Base-by-base conservation (phyloP, 1,140 invertebrate species). In the Drosophila persimilis region DNA sequence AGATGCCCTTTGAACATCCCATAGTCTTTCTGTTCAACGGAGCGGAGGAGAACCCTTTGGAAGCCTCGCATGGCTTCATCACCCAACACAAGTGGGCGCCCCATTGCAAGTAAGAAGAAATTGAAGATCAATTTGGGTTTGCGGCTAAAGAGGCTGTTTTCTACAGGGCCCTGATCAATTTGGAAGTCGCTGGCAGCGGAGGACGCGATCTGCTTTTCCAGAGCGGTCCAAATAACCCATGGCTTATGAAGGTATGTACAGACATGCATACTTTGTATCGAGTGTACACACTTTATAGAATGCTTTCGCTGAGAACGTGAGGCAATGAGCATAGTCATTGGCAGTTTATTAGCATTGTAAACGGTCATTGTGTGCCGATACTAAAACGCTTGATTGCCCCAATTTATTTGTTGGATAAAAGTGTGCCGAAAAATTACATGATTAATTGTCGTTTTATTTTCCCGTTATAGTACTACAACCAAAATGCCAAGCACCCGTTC, bases 141-240 rank as follows among this genome's bases (percentile, higher is more conserved):
- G 29, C 29, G 29, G 8, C 29, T 24, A 31, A 3, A 15, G 11
- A 1, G 0, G 0, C 24, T 9, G 1, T 13, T 22, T 26, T 53
- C 35, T 7, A 95, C 11, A 94, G 94, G 86, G 96, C 96, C 2
- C 97, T 99, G 91, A 95, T 99, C 50, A 99, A 99, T 93, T 92
- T 99, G 67, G 98, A 99, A 92, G 96, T 97, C 29, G 98, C 97
- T 91, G 98, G 98, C 39, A 95, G 96, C 60, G 98, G 97, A 50
- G 98, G 98, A 6, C 94, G 97, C 75, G 98, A 99, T 93, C 93
- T 98, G 71, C 92, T 99, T 22, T 99, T 99, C 92, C 98, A 99
- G 93, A 96, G 97, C 70, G 98, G 97, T 17, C 97, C 97, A 35
- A 95, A 96, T 80, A 95, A 97, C 93, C 96, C 97, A 1, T 98